phyloP scores from a whole-genome alignment of 2,888 invertebrate genomes.

The Orthosia incerta region DNA sequence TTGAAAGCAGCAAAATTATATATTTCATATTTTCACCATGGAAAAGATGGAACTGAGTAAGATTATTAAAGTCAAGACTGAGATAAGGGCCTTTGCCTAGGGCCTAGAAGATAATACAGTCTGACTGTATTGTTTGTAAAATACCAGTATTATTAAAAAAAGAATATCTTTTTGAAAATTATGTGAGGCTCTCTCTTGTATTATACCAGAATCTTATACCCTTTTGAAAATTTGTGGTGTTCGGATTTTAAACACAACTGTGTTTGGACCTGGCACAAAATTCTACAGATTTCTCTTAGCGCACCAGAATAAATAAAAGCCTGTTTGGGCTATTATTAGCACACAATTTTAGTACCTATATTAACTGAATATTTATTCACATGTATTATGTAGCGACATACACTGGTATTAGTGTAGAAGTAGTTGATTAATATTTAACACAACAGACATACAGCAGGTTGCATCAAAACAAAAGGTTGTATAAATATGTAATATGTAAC shows the following conservation, averaged over 20 bases:
- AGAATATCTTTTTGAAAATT: not conserved
- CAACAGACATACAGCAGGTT: not conserved
- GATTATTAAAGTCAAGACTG: conserved; percentile 18
- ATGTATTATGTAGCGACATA: not conserved
- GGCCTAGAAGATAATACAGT: not conserved
- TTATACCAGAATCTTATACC: not conserved
- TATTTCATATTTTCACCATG: not conserved
- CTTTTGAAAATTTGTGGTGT: not conserved
- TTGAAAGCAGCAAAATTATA: not conserved
- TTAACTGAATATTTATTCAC: conserved; percentile 8
- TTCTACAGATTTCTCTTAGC: not conserved
- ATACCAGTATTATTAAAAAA: not conserved
- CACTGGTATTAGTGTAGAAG: not conserved
- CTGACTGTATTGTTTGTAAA: too few relatives aligned
- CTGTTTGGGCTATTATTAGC: not conserved
- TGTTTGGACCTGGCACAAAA: not conserved
- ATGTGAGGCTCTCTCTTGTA: not conserved
- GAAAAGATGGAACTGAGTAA: not conserved
- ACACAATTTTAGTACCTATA: not conserved
- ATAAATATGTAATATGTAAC: not conserved
- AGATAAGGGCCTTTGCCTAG: not conserved
- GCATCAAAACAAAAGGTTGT: conserved; percentile 18
- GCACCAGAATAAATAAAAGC: not conserved
- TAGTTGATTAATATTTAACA: not conserved
- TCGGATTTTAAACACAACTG: not conserved